A percentile compares a stretch with the other conserved stretches of the same genome.
Conservation (phyloP, 2,888 invertebrate genomes). For the Brenthis hecate region DNA sequence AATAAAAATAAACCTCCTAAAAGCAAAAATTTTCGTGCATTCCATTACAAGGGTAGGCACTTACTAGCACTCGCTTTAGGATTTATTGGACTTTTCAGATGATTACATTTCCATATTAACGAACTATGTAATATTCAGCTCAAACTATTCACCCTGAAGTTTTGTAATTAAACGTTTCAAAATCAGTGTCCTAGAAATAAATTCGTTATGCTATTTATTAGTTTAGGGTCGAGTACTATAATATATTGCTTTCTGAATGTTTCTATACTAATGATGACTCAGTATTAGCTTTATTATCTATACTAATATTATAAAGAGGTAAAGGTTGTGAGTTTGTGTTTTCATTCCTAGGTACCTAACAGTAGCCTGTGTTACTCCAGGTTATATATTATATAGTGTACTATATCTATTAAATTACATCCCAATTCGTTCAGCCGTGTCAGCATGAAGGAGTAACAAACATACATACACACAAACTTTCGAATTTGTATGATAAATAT, state of each 20-base stretch:
- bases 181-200: constrained; percentile 14
- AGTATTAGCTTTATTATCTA: no score
- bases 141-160: constrained; percentile 12
- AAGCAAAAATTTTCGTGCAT: not conserved
- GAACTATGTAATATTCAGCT: constrained; percentile 16
- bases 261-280: no score
- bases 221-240: not conserved
- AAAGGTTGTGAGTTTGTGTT: no score
- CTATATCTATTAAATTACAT: no score
- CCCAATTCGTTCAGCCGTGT: no score
- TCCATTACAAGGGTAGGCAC: constrained; percentile 2
- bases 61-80: not conserved
- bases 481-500: no score
- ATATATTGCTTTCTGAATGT: not conserved
- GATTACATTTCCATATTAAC: constrained; percentile 13
- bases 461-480: no score
- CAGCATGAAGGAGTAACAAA: no score
- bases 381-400: no score
- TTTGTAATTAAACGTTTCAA: constrained; percentile 15
- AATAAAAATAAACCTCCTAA: not conserved
- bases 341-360: no score
- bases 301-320: no score
- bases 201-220: constrained; percentile 8
- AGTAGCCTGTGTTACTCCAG: no score
- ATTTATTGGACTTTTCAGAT: constrained; percentile 19